Percentiles rank a stretch among this genome's conserved stretches.
Conservation (phyloP, 2,113 vertebrate genomes). For the Hassar affinis region DNA sequence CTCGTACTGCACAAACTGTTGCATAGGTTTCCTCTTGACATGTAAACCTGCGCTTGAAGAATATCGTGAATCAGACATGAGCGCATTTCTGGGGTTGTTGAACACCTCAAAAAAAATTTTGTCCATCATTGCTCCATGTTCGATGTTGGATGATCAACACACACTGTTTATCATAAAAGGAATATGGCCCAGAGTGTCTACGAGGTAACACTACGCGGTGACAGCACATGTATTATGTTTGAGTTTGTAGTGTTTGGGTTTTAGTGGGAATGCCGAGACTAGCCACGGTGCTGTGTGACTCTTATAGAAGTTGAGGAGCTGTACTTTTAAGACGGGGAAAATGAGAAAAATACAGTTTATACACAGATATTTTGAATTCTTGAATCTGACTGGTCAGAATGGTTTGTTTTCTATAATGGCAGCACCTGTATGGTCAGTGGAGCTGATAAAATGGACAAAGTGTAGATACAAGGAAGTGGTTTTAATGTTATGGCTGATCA, state of each 20-base stretch:
- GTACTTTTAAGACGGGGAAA: too few species aligned
- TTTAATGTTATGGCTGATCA: too few species aligned
- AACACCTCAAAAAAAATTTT: not conserved
- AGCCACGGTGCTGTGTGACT: not conserved
- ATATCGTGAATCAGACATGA: not conserved
- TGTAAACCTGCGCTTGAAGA: not conserved
- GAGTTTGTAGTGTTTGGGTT: not conserved
- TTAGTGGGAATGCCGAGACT: not conserved
- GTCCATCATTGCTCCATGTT: not conserved
- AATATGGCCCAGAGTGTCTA: not conserved
- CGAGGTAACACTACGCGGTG: too few species aligned
- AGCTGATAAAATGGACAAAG: too few species aligned
- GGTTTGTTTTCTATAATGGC: too few species aligned
- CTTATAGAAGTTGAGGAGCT: not conserved
- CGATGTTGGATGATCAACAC: not conserved
- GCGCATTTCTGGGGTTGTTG: not conserved
- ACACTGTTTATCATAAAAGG: too few species aligned
- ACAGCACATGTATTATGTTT: not conserved
- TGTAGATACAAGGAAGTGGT: too few species aligned
- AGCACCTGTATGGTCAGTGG: too few species aligned
- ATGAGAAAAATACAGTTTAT: not conserved
- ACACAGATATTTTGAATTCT: not conserved
- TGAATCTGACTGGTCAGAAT: not conserved
- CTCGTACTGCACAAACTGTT: not conserved
- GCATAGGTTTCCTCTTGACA: not conserved